Percentiles rank a stretch among this genome's conserved stretches.
Conservation (phyloP, 1,140 invertebrate genomes). For the Macrostomum lignano region DNA sequence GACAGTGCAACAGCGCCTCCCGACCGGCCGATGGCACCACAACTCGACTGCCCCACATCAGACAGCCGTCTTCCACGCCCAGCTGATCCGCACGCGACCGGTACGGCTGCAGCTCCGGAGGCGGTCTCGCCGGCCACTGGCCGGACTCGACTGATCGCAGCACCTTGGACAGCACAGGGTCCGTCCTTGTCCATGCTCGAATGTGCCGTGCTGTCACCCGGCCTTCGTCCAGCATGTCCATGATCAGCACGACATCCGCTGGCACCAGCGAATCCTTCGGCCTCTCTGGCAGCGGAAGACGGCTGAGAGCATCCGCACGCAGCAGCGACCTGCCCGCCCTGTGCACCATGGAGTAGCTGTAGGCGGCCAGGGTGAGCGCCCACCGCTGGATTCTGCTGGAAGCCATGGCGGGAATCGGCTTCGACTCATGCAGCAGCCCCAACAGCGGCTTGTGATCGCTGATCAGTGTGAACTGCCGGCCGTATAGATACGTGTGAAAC, state of each 20-base stretch:
- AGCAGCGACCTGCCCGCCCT: conserved; percentile 10
- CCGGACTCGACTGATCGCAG: no score
- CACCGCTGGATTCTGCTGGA: conserved; percentile 17
- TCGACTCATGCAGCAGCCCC: conserved; percentile 11
- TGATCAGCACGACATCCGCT: no score
- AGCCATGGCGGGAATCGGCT: conserved; percentile 11
- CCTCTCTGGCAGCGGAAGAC: no score
- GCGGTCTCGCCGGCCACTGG: no score
- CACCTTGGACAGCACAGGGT: no score
- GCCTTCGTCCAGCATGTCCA: no score
- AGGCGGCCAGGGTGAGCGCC: conserved; percentile 15
- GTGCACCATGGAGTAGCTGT: conserved; percentile 18
- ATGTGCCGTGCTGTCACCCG: no score
- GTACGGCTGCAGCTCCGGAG: no score
- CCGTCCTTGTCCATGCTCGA: no score
- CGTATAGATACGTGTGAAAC: conserved; percentile 31
- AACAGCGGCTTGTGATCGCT: conserved; percentile 24
- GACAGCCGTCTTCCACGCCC: no score
- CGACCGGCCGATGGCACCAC: conserved; percentile 12
- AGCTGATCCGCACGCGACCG: no score
- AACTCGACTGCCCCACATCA: conserved; percentile 8
- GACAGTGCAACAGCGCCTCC: conserved; percentile 12
- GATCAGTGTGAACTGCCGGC: conserved; percentile 13
- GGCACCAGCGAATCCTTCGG: no score
- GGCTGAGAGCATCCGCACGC: conserved; percentile 13